These are phyloP conservation scores for Odontamblyopus rebecca DNA, from an alignment of 2,797 vertebrate genomes.

Conservation along the genomic window DNA sequence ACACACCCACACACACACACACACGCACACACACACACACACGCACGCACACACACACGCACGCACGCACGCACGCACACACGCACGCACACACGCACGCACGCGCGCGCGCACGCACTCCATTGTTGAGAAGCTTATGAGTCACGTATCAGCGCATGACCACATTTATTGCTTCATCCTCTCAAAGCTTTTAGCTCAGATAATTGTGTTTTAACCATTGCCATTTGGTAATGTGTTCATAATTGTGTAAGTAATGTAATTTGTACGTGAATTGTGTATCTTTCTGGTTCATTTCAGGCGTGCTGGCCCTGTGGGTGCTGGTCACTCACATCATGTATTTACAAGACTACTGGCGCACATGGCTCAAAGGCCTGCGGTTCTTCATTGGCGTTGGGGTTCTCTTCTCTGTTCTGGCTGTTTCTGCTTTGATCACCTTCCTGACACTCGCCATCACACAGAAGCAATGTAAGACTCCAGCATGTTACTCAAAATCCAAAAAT, in stretches of 20 bases:
- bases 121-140: neutral
- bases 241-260: neutral
- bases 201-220: neutral
- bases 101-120: too few species aligned
- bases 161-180: constrained; percentile 4
- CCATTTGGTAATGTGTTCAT: neutral
- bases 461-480: constrained; percentile 79
- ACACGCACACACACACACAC: too few species aligned
- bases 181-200: neutral
- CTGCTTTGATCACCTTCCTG: constrained; percentile 86
- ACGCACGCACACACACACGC: too few species aligned
- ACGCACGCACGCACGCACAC: too few species aligned
- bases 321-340: constrained; percentile 96
- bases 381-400: constrained; percentile 87
- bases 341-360: constrained; percentile 97
- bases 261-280: neutral
- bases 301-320: constrained; percentile 91
- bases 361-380: constrained; percentile 93
- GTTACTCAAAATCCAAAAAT: too few species aligned
- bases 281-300: constrained; percentile 75
- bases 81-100: too few species aligned
- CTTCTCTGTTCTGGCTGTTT: constrained; percentile 83
- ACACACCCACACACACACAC: too few species aligned
- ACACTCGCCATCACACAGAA: constrained; percentile 85
- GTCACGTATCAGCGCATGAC: constrained; percentile 23